phyloP scores from a whole-genome alignment of 2,888 invertebrate genomes.

The Dastarcus helophoroides region DNA sequence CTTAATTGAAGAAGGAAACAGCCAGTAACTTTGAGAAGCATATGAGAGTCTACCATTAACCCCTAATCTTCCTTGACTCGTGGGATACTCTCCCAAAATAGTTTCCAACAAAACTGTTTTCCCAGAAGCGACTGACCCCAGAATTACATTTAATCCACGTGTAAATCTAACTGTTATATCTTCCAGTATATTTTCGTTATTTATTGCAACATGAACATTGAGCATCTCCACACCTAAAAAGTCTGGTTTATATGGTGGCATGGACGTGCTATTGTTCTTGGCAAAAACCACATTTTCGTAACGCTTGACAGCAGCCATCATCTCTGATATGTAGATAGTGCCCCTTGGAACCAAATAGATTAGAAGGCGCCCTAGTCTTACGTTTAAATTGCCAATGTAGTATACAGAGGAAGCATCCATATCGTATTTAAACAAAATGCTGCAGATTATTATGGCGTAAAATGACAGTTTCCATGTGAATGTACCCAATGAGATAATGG shows the following conservation, averaged over 20 bases:
- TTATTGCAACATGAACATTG: conserved; percentile 19
- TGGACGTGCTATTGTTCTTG: too few species aligned
- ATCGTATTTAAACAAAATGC: too few species aligned
- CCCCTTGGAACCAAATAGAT: too few species aligned
- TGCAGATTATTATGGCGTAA: conserved; percentile 27
- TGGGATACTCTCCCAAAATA: conserved; percentile 34
- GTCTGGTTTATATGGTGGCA: too few species aligned
- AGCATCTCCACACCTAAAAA: too few species aligned
- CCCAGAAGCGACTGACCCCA: conserved; percentile 59
- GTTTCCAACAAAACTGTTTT: conserved; percentile 41
- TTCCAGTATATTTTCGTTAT: conserved; percentile 29
- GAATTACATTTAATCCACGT: conserved; percentile 40
- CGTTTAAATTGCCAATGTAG: too few species aligned
- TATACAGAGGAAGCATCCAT: too few species aligned
- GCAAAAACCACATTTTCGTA: too few species aligned
- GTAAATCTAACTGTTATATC: conserved; percentile 36
- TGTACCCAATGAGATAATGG: conserved; percentile 1
- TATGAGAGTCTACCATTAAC: conserved; percentile 44
- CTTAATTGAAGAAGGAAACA: conserved; percentile 46
- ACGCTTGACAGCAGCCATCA: too few species aligned
- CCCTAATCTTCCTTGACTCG: conserved; percentile 31
- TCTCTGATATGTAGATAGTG: too few species aligned
- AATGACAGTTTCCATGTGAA: conserved; percentile 5
- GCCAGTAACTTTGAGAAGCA: conserved; percentile 53
- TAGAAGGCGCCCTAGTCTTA: too few species aligned